phyloP scores from a whole-genome alignment of 1,140 invertebrate genomes.

The Calosoma granatense region DNA sequence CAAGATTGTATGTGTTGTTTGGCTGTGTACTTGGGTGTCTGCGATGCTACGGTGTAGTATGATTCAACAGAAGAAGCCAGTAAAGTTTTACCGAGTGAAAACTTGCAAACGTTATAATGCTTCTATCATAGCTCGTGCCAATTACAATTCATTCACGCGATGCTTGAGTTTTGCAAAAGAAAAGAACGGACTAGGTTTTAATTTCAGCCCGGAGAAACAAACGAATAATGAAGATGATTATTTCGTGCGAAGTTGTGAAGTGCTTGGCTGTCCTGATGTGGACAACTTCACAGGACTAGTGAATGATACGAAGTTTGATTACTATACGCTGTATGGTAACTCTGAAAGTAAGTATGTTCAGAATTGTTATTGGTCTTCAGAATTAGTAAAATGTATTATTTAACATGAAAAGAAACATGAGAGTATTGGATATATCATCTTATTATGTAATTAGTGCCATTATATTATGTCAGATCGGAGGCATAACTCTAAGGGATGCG shows the following conservation, averaged over 20 bases:
- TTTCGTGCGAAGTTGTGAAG: slow-evolving; percentile 32
- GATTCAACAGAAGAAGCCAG: neutral
- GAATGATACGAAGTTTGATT: slow-evolving; percentile 43
- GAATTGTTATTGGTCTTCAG: neutral
- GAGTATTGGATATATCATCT: too few species aligned
- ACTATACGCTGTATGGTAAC: slow-evolving; percentile 46
- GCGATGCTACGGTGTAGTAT: neutral
- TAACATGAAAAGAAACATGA: neutral
- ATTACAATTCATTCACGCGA: slow-evolving; percentile 33
- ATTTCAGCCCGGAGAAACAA: slow-evolving; percentile 40
- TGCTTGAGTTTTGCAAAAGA: slow-evolving; percentile 44
- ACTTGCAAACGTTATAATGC: neutral
- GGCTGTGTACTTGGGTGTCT: neutral
- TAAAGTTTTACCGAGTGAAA: neutral
- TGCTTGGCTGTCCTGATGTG: slow-evolving; percentile 48
- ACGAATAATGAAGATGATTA: slow-evolving; percentile 18
- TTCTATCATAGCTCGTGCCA: slow-evolving; percentile 17
- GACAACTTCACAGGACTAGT: slow-evolving; percentile 38
- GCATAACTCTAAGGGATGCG: too few species aligned
- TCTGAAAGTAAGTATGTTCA: slow-evolving; percentile 37
- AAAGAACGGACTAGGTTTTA: slow-evolving; percentile 50
- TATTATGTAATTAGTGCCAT: too few species aligned
- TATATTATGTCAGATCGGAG: too few species aligned
- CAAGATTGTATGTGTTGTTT: neutral
- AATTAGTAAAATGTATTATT: neutral